Conservation (phyloP, 1,140 invertebrate species). For the Catajapyx aquilonaris region DNA sequence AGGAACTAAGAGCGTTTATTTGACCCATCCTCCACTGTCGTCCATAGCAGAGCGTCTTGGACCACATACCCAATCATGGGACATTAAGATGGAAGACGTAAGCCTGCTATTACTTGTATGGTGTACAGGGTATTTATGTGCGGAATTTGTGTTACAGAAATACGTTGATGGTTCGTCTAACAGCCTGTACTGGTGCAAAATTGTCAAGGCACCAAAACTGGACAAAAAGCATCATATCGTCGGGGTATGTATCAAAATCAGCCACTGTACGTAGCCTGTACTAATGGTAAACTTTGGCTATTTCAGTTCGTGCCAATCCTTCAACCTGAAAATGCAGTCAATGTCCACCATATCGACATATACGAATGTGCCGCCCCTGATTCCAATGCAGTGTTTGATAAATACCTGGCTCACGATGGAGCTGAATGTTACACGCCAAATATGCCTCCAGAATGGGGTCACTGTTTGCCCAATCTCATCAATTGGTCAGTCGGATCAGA, state of each 20-base stretch:
- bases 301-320: slow-evolving; percentile 41
- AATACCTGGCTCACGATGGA: slow-evolving; percentile 40
- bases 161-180: too few relatives aligned
- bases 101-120: too few relatives aligned
- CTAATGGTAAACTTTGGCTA: slow-evolving; percentile 4
- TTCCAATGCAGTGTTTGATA: slow-evolving; percentile 15
- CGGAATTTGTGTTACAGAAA: too few relatives aligned
- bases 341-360: slow-evolving; percentile 60
- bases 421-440: slow-evolving; percentile 38
- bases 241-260: not conserved
- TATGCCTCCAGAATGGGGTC: slow-evolving; percentile 52
- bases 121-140: too few relatives aligned
- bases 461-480: too few relatives aligned
- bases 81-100: too few relatives aligned
- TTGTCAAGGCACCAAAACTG: not conserved
- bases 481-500: too few relatives aligned
- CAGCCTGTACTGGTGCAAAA: not conserved
- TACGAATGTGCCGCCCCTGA: slow-evolving; percentile 44
- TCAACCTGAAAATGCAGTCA: slow-evolving; percentile 21
- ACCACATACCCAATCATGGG: too few relatives aligned
- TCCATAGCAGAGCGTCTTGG: too few relatives aligned
- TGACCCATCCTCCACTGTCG: slow-evolving; percentile 25
- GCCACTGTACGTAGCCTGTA: not conserved
- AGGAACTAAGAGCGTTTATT: slow-evolving; percentile 38
- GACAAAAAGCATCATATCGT: not conserved